Percentiles rank a stretch among this genome's conserved stretches.
Evolutionary conservation across 2,797 vertebrate species (phyloP).

Genomic region (Eulemur mongoz): DNA sequence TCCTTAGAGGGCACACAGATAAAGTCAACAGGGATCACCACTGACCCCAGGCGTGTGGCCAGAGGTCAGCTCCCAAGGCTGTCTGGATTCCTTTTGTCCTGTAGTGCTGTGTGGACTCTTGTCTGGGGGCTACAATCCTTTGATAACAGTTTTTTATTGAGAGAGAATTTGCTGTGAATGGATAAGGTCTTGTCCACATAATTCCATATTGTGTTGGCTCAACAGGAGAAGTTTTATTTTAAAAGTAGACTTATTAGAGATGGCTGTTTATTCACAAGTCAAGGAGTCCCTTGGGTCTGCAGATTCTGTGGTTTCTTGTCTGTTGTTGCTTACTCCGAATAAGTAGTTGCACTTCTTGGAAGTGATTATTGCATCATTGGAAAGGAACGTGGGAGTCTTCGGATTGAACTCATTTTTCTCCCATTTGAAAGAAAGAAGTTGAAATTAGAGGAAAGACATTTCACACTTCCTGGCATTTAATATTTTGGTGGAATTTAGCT

Average conservation of each 20-base stretch:
- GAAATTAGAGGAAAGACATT: conserved; percentile 1
- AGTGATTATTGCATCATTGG: background rate
- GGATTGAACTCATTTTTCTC: background rate
- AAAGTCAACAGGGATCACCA: background rate
- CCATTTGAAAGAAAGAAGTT: background rate
- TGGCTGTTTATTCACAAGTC: background rate
- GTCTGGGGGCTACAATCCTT: background rate
- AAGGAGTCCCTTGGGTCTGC: background rate
- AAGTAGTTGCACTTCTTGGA: background rate
- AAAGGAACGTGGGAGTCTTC: background rate
- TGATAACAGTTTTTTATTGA: background rate
- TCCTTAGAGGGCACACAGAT: background rate
- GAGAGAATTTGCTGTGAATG: background rate
- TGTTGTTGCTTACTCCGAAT: background rate
- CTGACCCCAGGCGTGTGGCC: background rate
- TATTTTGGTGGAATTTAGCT: background rate
- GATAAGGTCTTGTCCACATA: background rate
- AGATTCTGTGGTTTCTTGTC: background rate
- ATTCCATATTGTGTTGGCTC: background rate
- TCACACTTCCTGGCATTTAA: background rate
- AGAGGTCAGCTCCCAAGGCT: conserved; percentile 5
- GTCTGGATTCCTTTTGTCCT: background rate
- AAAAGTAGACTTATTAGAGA: background rate
- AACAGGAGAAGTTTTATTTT: background rate
- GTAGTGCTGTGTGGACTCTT: background rate